Evolutionary conservation across 2,888 invertebrate genomes (phyloP).

Genomic region (Andrena dorsata): DNA sequence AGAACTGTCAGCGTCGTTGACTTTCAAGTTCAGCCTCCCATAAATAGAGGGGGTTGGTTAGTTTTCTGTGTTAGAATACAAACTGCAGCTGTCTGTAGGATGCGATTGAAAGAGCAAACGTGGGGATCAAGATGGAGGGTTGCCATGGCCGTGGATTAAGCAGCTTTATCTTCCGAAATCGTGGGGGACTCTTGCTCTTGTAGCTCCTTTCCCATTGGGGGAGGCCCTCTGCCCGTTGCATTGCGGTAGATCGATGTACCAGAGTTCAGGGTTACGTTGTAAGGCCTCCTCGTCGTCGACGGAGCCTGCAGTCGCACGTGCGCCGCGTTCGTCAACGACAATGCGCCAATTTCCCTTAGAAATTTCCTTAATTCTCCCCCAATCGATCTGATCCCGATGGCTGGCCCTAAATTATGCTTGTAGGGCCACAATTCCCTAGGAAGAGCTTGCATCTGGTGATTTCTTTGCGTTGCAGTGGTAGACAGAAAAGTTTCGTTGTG

Average conservation of each 20-base stretch:
- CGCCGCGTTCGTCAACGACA: conserved; percentile 24
- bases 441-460: no score
- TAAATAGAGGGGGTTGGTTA: no score
- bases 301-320: conserved; percentile 54
- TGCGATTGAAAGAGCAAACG: neutral
- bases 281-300: conserved; percentile 59
- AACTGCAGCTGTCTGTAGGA: no score
- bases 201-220: conserved; percentile 16
- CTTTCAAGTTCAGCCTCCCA: no score
- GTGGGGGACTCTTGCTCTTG: neutral
- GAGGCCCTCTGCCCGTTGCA: conserved; percentile 32
- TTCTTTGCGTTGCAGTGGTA: no score
- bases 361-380: neutral
- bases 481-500: no score
- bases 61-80: no score
- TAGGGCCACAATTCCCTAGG: no score
- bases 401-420: neutral
- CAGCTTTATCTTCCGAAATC: neutral
- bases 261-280: conserved; percentile 70
- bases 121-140: neutral
- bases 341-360: conserved; percentile 1
- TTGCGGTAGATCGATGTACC: conserved; percentile 67
- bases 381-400: neutral
- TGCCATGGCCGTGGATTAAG: neutral
- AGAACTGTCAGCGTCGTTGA: no score